Evolutionary conservation across 2,797 vertebrate species (phyloP).

Genomic region (Pipistrellus pipistrellus): DNA sequence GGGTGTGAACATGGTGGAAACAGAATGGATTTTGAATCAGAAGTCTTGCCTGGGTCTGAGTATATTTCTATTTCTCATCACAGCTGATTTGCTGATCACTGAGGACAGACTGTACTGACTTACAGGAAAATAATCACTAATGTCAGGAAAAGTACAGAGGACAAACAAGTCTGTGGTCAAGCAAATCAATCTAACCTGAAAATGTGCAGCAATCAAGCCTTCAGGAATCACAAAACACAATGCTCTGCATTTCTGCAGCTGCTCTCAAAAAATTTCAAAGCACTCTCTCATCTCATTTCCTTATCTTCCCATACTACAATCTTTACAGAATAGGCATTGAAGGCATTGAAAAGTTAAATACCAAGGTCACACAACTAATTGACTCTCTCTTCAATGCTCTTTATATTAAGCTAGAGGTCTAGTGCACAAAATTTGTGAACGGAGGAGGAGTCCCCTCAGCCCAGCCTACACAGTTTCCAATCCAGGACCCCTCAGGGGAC

Average conservation of each 20-base stretch:
- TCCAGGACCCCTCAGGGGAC: too few species aligned
- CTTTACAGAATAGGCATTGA: background rate
- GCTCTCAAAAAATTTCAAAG: slow-evolving; percentile 51
- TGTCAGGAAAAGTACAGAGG: too few species aligned
- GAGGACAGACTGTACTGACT: slow-evolving; percentile 42
- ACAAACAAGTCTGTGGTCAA: slow-evolving; percentile 47
- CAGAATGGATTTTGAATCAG: slow-evolving; percentile 15
- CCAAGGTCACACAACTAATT: slow-evolving; percentile 56
- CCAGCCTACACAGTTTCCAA: too few species aligned
- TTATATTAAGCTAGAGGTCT: slow-evolving; percentile 18
- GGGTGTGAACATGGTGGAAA: background rate
- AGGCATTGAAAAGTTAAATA: slow-evolving; percentile 65
- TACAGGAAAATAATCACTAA: slow-evolving; percentile 54
- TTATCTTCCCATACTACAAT: background rate
- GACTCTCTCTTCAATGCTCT: slow-evolving; percentile 24
- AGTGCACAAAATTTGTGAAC: too few species aligned
- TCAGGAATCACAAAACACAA: background rate
- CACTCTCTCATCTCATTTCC: background rate
- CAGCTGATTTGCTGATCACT: slow-evolving; percentile 44
- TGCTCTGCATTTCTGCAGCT: slow-evolving; percentile 15
- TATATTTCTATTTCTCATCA: slow-evolving; percentile 32
- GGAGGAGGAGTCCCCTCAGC: too few species aligned
- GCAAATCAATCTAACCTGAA: slow-evolving; percentile 48
- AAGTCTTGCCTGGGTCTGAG: background rate
- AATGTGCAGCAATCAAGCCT: slow-evolving; percentile 18